phyloP scores from a whole-genome alignment of 2,797 vertebrate species.

The Microctenopoma stevenorrisi region DNA sequence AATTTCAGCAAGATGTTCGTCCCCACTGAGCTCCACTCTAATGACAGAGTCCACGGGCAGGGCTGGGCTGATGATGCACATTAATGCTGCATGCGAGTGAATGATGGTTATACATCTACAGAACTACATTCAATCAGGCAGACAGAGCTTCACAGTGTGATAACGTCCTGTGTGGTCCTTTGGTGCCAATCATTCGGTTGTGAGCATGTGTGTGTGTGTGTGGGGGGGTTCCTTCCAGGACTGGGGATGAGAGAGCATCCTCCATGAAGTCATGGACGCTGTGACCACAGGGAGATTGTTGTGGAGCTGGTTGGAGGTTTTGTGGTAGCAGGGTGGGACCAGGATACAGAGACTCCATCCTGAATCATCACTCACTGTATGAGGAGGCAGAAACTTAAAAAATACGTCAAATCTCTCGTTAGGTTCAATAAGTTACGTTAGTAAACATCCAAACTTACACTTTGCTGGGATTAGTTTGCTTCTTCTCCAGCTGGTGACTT shows the following conservation, averaged over 20 bases:
- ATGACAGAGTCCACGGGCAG: constrained; percentile 54
- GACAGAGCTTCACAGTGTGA: neutral
- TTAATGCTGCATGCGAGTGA: constrained; percentile 3
- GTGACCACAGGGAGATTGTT: constrained; percentile 24
- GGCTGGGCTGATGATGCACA: constrained; percentile 8
- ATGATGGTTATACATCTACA: neutral
- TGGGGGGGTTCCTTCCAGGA: constrained; percentile 2
- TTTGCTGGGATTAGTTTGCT: no score
- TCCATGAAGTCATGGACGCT: neutral
- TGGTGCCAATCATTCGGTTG: neutral
- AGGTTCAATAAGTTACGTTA: no score
- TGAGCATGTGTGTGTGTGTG: neutral
- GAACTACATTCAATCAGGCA: neutral
- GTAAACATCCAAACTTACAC: no score
- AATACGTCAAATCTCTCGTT: no score
- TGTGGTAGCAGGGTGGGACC: constrained; percentile 27
- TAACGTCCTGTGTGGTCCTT: constrained; percentile 16
- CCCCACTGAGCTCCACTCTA: constrained; percentile 38
- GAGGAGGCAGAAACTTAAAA: no score
- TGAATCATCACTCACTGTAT: no score
- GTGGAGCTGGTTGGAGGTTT: constrained; percentile 29
- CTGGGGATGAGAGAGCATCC: neutral
- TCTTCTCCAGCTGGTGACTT: no score
- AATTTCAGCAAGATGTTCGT: constrained; percentile 45
- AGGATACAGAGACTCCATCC: neutral